Conservation (phyloP, 2,113 vertebrate species). For the Cynoglossus semilaevis region DNA sequence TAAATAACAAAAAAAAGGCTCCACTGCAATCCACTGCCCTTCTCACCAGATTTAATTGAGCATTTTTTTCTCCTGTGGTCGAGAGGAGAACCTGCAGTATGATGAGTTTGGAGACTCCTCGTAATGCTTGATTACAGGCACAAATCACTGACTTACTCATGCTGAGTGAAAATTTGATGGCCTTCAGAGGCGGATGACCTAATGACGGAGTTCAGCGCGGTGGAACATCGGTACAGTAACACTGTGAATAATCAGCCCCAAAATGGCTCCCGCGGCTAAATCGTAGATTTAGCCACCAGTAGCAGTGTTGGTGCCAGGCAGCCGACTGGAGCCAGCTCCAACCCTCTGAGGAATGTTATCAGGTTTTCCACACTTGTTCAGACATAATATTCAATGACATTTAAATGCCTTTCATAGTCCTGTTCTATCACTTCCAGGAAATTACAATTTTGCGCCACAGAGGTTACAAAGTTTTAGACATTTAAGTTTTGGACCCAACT, state of each 20-base stretch:
- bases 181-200: conserved; percentile 67
- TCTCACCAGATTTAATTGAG: conserved; percentile 58
- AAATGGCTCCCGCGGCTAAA: conserved; percentile 66
- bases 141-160: conserved; percentile 74
- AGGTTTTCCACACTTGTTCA: conserved; percentile 65
- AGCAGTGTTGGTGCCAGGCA: conserved; percentile 48
- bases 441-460: conserved; percentile 46
- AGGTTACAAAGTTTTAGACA: conserved; percentile 36
- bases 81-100: conserved; percentile 34
- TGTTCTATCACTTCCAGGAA: conserved; percentile 45
- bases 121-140: conserved; percentile 64
- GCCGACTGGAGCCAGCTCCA: conserved; percentile 50
- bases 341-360: conserved; percentile 71
- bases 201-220: conserved; percentile 68
- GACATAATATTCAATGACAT: conserved; percentile 63
- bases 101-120: conserved; percentile 61
- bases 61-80: conserved; percentile 48
- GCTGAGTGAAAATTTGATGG: conserved; percentile 73
- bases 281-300: conserved; percentile 51
- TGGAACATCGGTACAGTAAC: conserved; percentile 65
- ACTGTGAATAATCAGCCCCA: conserved; percentile 67
- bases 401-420: conserved; percentile 52
- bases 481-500: conserved; percentile 21
- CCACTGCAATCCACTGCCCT: conserved; percentile 36
- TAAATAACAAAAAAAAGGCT: conserved; percentile 38